Percentiles rank a stretch among this genome's conserved stretches.
Evolutionary conservation across 2,797 vertebrate genomes (phyloP).

Genomic region (Gymnocypris eckloni): DNA sequence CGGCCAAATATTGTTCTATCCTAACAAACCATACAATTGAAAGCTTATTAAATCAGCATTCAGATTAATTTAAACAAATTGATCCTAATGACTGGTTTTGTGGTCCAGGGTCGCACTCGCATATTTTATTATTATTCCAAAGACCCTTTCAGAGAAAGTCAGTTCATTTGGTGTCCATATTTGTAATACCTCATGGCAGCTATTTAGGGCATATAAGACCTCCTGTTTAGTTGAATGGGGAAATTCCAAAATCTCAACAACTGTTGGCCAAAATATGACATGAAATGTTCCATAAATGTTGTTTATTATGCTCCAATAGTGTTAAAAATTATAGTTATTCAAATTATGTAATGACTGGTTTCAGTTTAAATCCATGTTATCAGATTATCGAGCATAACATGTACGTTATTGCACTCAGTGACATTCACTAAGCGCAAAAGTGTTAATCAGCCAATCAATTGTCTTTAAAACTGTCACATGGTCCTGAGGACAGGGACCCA

Average conservation of each 20-base stretch:
- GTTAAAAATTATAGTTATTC: not conserved
- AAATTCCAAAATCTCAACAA: not conserved
- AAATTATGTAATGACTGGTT: not conserved
- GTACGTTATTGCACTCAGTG: not conserved
- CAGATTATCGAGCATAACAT: not conserved
- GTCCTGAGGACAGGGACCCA: constrained; percentile 18
- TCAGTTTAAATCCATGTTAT: not conserved
- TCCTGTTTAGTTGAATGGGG: not conserved
- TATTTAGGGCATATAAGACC: not conserved
- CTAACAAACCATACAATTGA: too few relatives aligned
- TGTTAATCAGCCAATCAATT: not conserved
- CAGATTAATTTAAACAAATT: too few relatives aligned
- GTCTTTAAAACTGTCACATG: constrained; percentile 22
- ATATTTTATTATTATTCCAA: not conserved
- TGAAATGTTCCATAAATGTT: not conserved
- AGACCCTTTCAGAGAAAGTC: not conserved
- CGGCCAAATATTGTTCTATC: too few relatives aligned
- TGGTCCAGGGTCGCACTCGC: too few relatives aligned
- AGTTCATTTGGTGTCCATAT: not conserved
- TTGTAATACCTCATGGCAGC: not conserved
- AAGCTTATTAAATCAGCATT: too few relatives aligned
- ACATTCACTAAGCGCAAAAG: not conserved
- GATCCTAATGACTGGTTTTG: too few relatives aligned
- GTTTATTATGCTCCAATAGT: not conserved
- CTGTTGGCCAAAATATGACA: not conserved